These are phyloP conservation scores for Pollenia amentaria DNA, from an alignment of 2,888 invertebrate species.

Conservation along the genomic window DNA sequence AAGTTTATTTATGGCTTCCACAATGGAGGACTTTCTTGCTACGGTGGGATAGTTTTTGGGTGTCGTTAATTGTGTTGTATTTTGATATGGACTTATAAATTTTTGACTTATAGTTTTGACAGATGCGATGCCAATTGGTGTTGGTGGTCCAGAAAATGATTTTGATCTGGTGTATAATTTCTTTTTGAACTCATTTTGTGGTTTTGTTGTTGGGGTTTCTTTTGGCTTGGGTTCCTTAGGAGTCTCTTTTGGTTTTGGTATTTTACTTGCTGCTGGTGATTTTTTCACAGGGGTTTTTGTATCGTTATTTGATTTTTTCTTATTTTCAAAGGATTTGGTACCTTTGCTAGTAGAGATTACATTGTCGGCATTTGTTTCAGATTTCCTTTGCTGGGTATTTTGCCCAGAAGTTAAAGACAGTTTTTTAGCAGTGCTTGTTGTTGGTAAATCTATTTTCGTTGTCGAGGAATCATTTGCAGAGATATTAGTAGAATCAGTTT, in stretches of 20 bases:
- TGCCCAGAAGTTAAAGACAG: not conserved
- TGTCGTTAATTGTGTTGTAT: slow-evolving; percentile 61
- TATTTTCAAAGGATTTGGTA: not conserved
- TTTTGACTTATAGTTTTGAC: slow-evolving; percentile 83
- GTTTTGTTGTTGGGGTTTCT: slow-evolving; percentile 78
- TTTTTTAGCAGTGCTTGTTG: slow-evolving; percentile 21
- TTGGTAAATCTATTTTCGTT: not conserved
- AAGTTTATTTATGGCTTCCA: slow-evolving; percentile 82
- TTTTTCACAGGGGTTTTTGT: slow-evolving; percentile 35
- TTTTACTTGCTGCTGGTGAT: slow-evolving; percentile 48
- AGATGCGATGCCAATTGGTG: slow-evolving; percentile 82
- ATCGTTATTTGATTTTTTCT: slow-evolving; percentile 30
- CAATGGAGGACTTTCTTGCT: slow-evolving; percentile 80
- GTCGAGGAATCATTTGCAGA: not conserved
- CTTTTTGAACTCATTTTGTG: slow-evolving; percentile 73
- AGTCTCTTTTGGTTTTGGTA: slow-evolving; percentile 64
- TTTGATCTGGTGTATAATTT: slow-evolving; percentile 82
- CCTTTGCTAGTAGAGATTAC: slow-evolving; percentile 24
- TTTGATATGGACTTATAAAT: slow-evolving; percentile 79
- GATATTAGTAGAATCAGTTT: not conserved
- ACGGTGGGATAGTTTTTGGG: slow-evolving; percentile 77
- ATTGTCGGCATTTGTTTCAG: not conserved
- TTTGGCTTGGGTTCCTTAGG: slow-evolving; percentile 65
- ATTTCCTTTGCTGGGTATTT: not conserved
- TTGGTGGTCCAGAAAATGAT: slow-evolving; percentile 81